Conservation (phyloP, 2,113 vertebrate species). For the Platichthys flesus region DNA sequence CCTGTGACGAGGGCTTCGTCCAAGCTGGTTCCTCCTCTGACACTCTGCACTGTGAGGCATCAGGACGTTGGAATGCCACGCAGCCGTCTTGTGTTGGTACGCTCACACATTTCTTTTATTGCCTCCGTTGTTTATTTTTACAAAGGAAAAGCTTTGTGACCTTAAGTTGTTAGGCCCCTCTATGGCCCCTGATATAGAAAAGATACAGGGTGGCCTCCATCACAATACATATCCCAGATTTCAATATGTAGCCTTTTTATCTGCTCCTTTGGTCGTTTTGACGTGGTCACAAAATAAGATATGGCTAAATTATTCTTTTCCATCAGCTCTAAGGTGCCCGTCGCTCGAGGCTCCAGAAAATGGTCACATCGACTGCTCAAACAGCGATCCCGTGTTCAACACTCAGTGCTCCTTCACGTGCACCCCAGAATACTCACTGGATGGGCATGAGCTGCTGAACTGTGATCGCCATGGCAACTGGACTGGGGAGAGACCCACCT, state of each 20-base stretch:
- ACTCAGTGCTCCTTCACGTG: constrained; percentile 77
- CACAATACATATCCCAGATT: no score
- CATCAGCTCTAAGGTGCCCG: constrained; percentile 68
- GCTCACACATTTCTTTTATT: background rate
- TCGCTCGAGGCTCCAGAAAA: constrained; percentile 58
- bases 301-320: no score
- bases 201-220: no score
- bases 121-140: background rate
- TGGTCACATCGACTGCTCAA: constrained; percentile 70
- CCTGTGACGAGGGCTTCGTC: constrained; percentile 74
- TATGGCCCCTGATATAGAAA: no score
- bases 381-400: constrained; percentile 35
- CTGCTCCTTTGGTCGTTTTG: background rate
- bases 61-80: constrained; percentile 71
- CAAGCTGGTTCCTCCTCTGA: constrained; percentile 30
- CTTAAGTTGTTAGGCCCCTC: no score
- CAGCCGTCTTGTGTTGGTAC: constrained; percentile 61
- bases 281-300: no score
- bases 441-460: constrained; percentile 54
- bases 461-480: constrained; percentile 75
- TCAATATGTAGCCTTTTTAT: background rate
- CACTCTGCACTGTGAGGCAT: constrained; percentile 64
- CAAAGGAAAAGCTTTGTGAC: background rate
- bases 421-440: constrained; percentile 48
- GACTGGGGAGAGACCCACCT: constrained; percentile 68